These are phyloP conservation scores for Mustela lutreola DNA, from an alignment of 2,113 vertebrate species.

Conservation along the genomic window DNA sequence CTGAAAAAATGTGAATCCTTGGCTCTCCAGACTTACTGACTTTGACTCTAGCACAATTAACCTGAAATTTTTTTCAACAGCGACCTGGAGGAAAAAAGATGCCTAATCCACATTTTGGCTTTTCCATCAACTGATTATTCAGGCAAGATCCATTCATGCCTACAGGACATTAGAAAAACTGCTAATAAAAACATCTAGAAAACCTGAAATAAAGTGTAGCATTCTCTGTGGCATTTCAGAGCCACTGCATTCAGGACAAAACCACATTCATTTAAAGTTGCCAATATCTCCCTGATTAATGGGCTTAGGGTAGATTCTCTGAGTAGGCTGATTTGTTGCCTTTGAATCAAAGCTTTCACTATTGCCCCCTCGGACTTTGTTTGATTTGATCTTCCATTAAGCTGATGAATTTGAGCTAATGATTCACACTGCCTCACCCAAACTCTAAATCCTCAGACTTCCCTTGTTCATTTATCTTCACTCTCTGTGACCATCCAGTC, in stretches of 20 bases:
- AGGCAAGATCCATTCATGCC: neutral
- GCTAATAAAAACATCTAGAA: neutral
- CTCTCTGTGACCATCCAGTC: neutral
- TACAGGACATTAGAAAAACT: neutral
- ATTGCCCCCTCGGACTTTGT: neutral
- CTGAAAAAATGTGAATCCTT: neutral
- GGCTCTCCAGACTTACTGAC: neutral
- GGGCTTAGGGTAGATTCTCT: neutral
- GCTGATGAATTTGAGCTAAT: neutral
- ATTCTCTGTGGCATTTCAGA: neutral
- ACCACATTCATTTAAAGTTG: neutral
- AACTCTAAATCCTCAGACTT: neutral
- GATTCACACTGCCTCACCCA: neutral
- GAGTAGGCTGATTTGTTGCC: neutral
- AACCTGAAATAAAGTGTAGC: neutral
- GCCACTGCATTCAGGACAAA: neutral
- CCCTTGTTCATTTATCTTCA: neutral
- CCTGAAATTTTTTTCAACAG: neutral
- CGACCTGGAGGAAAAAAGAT: neutral
- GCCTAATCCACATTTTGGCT: neutral
- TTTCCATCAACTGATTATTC: neutral
- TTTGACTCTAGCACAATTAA: neutral
- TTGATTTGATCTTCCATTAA: neutral
- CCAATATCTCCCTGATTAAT: neutral
- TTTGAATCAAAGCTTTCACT: neutral